phyloP scores from a whole-genome alignment of 2,113 vertebrate species.

The Galbula dea region DNA sequence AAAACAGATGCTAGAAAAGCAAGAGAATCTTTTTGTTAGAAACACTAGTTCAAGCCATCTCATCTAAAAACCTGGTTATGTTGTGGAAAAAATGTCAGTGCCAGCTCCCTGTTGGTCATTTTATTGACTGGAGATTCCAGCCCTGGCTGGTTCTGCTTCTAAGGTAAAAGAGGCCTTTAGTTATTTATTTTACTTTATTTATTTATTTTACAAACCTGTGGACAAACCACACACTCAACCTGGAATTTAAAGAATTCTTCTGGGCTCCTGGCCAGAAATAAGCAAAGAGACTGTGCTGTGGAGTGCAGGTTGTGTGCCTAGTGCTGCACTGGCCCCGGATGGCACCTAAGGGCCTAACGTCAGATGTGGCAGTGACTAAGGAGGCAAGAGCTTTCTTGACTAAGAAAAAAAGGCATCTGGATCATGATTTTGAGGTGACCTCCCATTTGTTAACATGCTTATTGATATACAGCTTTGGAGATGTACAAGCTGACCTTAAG shows the following conservation, averaged over 20 bases:
- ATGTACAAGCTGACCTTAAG: neutral
- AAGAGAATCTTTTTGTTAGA: neutral
- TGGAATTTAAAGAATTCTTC: neutral
- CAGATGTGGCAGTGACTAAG: neutral
- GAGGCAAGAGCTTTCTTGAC: neutral
- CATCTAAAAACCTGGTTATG: neutral
- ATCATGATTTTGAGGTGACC: neutral
- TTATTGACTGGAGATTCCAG: neutral
- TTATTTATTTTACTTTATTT: too few species aligned
- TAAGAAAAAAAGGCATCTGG: neutral
- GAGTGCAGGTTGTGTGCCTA: neutral
- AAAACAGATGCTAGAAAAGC: neutral
- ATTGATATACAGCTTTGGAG: neutral
- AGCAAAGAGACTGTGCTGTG: neutral
- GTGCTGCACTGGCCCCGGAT: neutral
- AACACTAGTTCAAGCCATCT: neutral
- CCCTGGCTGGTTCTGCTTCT: neutral
- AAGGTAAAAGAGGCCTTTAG: neutral
- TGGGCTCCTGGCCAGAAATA: neutral
- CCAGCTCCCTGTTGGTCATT: neutral
- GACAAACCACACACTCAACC: neutral
- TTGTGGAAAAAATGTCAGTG: neutral
- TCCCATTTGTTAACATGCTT: neutral
- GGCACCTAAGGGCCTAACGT: neutral
- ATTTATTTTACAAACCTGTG: neutral